Evolutionary conservation across 2,797 vertebrate genomes (phyloP).

Genomic region (Pseudocheirus occidentalis): DNA sequence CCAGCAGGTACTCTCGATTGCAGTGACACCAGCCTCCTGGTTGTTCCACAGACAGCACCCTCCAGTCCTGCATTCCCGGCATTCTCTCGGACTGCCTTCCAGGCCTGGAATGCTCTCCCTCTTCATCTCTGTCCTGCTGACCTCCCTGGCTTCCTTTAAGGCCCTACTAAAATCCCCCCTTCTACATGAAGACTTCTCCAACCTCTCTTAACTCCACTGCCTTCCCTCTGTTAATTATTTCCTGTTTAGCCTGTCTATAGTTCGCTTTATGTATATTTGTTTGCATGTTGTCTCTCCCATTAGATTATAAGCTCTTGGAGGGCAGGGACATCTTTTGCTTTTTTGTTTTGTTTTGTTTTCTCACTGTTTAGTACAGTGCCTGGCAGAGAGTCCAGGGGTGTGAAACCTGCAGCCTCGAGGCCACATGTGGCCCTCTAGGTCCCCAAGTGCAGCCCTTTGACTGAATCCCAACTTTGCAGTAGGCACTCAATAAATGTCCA

Average conservation of each 20-base stretch:
- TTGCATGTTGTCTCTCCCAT: background rate
- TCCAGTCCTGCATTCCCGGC: background rate
- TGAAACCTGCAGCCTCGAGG: too few relatives aligned
- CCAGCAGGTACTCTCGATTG: too few relatives aligned
- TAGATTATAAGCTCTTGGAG: background rate
- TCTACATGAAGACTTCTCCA: background rate
- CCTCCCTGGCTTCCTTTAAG: background rate
- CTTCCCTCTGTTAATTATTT: background rate
- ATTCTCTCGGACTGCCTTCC: background rate
- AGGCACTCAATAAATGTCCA: background rate
- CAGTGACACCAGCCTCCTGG: background rate
- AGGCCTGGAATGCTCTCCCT: background rate
- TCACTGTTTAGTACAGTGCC: background rate
- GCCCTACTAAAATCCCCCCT: background rate
- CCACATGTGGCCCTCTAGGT: too few relatives aligned
- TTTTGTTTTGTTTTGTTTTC: background rate
- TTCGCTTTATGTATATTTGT: background rate
- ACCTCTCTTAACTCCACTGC: background rate
- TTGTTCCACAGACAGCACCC: background rate
- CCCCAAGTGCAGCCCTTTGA: too few relatives aligned
- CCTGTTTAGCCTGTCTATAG: background rate
- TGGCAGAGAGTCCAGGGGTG: background rate
- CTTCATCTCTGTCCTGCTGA: background rate
- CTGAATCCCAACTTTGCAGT: background rate
- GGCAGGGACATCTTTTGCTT: background rate